Evolutionary conservation across 2,797 vertebrate species (phyloP), one percentile per base, ranked within the genome.

Genomic region (Parambassis ranga): DNA sequence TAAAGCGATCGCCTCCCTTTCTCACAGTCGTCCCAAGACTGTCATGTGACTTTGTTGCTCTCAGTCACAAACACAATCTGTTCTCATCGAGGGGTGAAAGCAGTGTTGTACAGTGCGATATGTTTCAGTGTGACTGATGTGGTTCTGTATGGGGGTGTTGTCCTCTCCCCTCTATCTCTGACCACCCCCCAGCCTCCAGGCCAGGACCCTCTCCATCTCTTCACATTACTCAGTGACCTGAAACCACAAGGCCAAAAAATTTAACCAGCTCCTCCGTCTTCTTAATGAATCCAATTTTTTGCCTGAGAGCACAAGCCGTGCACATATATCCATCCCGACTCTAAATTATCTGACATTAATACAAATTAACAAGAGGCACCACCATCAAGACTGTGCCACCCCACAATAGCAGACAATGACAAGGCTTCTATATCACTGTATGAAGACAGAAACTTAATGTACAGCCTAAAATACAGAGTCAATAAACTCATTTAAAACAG

Each of bases 261-360:
- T 82, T 84, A 68, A 86, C 87, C 85, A 83, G 86, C 86, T 89
- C 81, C 84, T 90, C 87, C n/a, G 74, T 92, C 91, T 88, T 90
- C 89, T 90, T 92, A 92, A 93, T 91, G 87, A 92, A 92, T 93
- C 88, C 87, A 93, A 92, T 93, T 91, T 91, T 91, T 91, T 91
- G 91, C 91, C 84, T 87, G 83, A 91, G 79, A 86, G 87, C 86
- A 91, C 91, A 89, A 77, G 78, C 75, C 75, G 68, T 79, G 76
- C 74, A 68, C 85, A 75, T 82, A 85, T 81, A 89, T 92, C 89
- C 81, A 89, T 81, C 67, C 79, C 72, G 70, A 77, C 75, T 83
- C 79, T 73, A 90, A 93, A 92, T 91, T 84, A 90, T 89, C 83
- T 88, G 90, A 87, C 88, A 89, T 91, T 91, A 92, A 91, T 91